Percentiles rank a stretch among this genome's conserved stretches.
Conservation (phyloP, 2,888 invertebrate species). For the Callinectes sapidus region DNA sequence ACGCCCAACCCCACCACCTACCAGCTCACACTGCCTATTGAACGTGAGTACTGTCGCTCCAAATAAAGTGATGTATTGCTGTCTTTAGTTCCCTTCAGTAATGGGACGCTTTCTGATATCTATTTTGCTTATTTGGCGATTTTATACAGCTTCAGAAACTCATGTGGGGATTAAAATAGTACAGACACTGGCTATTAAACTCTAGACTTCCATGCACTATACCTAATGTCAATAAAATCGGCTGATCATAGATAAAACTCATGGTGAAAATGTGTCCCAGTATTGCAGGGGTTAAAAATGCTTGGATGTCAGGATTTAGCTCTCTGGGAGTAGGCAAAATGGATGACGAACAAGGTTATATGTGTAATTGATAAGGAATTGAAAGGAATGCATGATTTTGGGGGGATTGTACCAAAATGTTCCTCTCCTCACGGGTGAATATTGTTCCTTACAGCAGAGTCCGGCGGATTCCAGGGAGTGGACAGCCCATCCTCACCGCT, state of each 20-base stretch:
- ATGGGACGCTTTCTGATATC: too few relatives aligned
- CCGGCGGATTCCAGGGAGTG: constrained; percentile 64
- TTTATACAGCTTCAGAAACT: too few relatives aligned
- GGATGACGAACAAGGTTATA: not conserved
- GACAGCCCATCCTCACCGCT: constrained; percentile 71
- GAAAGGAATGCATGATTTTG: not conserved
- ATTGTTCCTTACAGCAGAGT: constrained; percentile 47
- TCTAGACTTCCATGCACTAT: too few relatives aligned
- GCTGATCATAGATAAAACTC: too few relatives aligned
- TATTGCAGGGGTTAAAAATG: too few relatives aligned
- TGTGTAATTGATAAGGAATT: not conserved
- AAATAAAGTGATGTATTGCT: not conserved
- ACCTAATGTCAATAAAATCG: too few relatives aligned
- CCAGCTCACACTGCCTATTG: constrained; percentile 67
- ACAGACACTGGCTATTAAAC: too few relatives aligned
- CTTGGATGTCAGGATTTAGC: not conserved
- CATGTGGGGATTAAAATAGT: too few relatives aligned
- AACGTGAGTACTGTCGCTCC: constrained; percentile 33
- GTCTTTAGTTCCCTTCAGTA: too few relatives aligned
- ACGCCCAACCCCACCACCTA: constrained; percentile 67
- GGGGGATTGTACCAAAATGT: not conserved
- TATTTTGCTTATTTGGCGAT: too few relatives aligned
- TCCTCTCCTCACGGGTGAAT: not conserved
- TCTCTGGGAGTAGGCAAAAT: not conserved
- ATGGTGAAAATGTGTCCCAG: too few relatives aligned